phyloP scores from a whole-genome alignment of 2,888 invertebrate genomes.

The Pasiphila rectangulata region DNA sequence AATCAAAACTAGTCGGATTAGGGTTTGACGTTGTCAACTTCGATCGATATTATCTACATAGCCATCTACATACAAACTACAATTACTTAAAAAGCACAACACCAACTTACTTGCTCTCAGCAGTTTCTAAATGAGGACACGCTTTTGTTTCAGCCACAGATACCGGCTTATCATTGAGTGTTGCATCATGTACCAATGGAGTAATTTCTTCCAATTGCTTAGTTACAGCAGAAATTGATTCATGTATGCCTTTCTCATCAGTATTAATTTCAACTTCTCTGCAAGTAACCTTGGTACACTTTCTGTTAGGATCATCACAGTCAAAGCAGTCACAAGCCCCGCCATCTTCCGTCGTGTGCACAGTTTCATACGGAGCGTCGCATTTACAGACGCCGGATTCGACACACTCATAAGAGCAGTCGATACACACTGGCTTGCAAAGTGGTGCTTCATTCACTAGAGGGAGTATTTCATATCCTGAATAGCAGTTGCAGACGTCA shows the following conservation, averaged over 20 bases:
- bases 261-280: neutral
- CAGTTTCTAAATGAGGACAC: too few species aligned
- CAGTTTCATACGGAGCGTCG: conserved; percentile 8
- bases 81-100: too few species aligned
- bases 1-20: too few species aligned
- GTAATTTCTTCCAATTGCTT: neutral
- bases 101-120: too few species aligned
- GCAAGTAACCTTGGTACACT: conserved; percentile 8
- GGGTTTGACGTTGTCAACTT: too few species aligned
- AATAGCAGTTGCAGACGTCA: conserved; percentile 38
- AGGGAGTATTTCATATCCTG: conserved; percentile 23
- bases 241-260: neutral
- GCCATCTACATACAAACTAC: too few species aligned
- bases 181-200: neutral
- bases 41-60: too few species aligned
- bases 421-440: conserved; percentile 15
- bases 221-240: neutral
- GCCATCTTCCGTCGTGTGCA: conserved; percentile 10
- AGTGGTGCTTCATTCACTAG: neutral
- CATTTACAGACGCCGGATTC: conserved; percentile 15
- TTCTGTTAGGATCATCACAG: conserved; percentile 7
- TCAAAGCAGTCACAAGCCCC: conserved; percentile 17
- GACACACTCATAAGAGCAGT: conserved; percentile 13
- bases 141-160: neutral
- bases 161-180: neutral